These are phyloP conservation scores for Paramuricea clavata DNA, from an alignment of 92 coral and sea anemone genomes.

Conservation along the genomic window DNA sequence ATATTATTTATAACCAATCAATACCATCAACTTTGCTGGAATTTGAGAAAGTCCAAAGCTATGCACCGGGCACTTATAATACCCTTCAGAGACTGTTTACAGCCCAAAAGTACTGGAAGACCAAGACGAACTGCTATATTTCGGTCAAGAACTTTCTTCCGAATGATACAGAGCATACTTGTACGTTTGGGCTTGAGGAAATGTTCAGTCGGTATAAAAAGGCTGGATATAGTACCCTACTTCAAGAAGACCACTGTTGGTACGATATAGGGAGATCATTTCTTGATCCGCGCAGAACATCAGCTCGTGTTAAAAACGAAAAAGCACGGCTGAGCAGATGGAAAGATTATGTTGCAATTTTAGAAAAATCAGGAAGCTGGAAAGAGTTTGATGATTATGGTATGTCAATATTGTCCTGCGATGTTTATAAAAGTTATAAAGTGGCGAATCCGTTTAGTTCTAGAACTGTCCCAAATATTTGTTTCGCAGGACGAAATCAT, in stretches of 20 bases:
- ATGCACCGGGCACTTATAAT: background rate
- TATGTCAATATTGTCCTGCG: constrained; percentile 76
- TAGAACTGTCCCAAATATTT: constrained; percentile 41
- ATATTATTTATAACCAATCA: constrained; percentile 14
- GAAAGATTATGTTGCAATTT: constrained; percentile 32
- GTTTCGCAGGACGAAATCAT: constrained; percentile 78
- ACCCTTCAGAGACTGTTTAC: constrained; percentile 19
- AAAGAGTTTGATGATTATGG: constrained; percentile 76
- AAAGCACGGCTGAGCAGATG: background rate
- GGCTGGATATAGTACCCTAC: constrained; percentile 20
- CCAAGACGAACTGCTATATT: background rate
- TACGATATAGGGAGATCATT: constrained; percentile 3
- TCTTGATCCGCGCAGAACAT: constrained; percentile 61
- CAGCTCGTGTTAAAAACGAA: background rate
- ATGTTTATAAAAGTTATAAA: constrained; percentile 64
- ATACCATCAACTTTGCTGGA: constrained; percentile 30
- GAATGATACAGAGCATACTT: background rate
- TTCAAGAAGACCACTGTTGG: constrained; percentile 36
- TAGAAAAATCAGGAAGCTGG: constrained; percentile 27
- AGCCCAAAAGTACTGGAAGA: background rate
- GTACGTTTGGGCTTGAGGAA: constrained; percentile 22
- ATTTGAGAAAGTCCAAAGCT: constrained; percentile 12
- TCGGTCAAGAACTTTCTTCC: background rate
- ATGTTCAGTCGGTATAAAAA: constrained; percentile 19
- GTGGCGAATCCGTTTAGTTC: constrained; percentile 75